These are phyloP conservation scores for Bombus impatiens DNA, from an alignment of 1,140 invertebrate genomes.

Conservation along the genomic window DNA sequence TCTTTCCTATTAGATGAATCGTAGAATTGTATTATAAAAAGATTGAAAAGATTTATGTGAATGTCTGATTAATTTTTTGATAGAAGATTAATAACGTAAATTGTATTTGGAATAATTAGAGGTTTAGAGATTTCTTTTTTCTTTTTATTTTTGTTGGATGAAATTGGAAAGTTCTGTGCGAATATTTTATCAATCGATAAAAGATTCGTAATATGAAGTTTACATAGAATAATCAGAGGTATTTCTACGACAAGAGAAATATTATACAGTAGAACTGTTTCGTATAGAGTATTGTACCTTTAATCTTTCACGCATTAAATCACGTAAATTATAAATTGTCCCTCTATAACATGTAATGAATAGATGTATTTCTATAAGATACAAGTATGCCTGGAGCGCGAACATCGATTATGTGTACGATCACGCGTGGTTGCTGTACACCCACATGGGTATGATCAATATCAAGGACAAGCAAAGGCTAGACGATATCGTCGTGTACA, in stretches of 20 bases:
- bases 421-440: constrained; percentile 74
- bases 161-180: background rate
- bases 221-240: background rate
- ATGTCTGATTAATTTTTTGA: background rate
- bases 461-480: constrained; percentile 65
- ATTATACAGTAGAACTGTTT: too few relatives aligned
- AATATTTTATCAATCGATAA: background rate
- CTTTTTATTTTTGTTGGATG: background rate
- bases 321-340: background rate
- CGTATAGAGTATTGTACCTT: background rate
- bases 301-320: background rate
- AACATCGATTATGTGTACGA: constrained; percentile 79
- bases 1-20: too few relatives aligned
- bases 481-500: constrained; percentile 76
- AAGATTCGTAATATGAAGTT: background rate
- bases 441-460: constrained; percentile 73
- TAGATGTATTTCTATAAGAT: constrained; percentile 52
- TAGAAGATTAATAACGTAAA: background rate
- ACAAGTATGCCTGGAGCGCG: constrained; percentile 72
- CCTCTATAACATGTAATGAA: background rate
- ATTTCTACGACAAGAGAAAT: background rate
- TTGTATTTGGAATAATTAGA: background rate
- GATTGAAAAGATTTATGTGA: too few relatives aligned
- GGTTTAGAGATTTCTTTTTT: background rate
- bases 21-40: too few relatives aligned